phyloP scores from a whole-genome alignment of 2,888 invertebrate species.

The Tridacna crocea region DNA sequence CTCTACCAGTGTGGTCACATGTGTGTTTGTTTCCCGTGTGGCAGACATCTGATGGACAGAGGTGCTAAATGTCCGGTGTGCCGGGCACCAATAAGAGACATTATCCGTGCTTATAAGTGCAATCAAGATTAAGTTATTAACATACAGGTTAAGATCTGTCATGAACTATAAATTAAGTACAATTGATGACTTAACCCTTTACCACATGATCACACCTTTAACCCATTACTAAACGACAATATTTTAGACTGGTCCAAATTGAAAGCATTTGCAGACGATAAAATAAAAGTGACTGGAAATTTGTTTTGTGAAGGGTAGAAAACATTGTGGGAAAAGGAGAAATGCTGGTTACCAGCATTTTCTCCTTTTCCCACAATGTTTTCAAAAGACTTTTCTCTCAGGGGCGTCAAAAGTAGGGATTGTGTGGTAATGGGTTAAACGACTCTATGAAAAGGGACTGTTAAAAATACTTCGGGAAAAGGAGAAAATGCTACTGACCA shows the following conservation, averaged over 20 bases:
- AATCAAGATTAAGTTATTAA: conserved; percentile 60
- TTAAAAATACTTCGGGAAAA: no score
- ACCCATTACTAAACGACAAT: background rate
- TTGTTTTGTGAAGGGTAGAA: background rate
- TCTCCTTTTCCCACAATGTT: background rate
- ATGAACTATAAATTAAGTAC: background rate
- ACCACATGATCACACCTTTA: no score
- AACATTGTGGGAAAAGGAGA: background rate
- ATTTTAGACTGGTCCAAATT: background rate
- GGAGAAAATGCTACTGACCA: no score
- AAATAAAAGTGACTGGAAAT: background rate
- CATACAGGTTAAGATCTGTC: no score
- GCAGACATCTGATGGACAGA: conserved; percentile 75
- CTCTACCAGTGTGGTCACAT: conserved; percentile 84
- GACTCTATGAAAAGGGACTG: no score
- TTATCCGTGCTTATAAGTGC: conserved; percentile 80
- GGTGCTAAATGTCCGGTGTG: conserved; percentile 82
- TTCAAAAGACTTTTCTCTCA: background rate
- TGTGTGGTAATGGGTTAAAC: no score
- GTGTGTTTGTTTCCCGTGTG: conserved; percentile 83
- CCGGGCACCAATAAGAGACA: conserved; percentile 82
- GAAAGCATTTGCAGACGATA: background rate
- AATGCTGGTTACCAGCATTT: background rate
- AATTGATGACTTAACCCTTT: background rate
- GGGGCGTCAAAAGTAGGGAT: no score